Base-by-base conservation (phyloP, 2,888 invertebrate species). In the Spialia ferax region DNA sequence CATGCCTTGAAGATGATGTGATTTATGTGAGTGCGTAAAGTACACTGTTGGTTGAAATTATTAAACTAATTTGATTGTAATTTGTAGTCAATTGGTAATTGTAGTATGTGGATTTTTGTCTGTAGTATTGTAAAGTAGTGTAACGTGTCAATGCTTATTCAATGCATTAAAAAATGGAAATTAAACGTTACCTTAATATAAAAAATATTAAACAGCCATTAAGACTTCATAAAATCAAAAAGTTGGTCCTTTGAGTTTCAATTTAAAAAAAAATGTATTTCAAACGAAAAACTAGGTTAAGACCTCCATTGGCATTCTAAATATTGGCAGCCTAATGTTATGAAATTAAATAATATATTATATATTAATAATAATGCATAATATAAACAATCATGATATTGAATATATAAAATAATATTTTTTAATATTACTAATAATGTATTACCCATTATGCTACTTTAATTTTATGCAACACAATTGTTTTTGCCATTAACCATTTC, bases 11-110 rank as follows among this genome's bases (percentile, higher is more conserved):
- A 15, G 42, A 15, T 42, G 15, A 42, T 1, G 7, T 42, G n/a
- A 42, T 42, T 42, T 2, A 42, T 42, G 29, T 29, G 1, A 29
- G 29, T 29, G 29, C 29, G 29, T 29, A 29, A 7, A 8, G 29
- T 29, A 29, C 7, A 5, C 8, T 29, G 15, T 5, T 42, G n/a
- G 7, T 15, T 42, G 42, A 4, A 15, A 42, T 15, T 42, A 1
- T 42, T 42, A 6, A 38, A 15, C 42, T 6, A 15, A n/a, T 42
- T 15, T 42, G 42, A 42, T 42, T 38, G 38, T 38, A 38, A n/a
- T 38, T n/a, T n/a, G 38, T 38, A 38, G 38, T 38, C 38, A 38
- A 38, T 38, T 38, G n/a, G 38, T 38, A 5, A 38, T 42, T 42
- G 45, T 18, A 13, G 2, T 35, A 45, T 10, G 10, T 18, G 45